A percentile compares a stretch with the other conserved stretches of the same genome.
Conservation (phyloP, 1,140 invertebrate species). For the Ptiloglossa arizonensis region DNA sequence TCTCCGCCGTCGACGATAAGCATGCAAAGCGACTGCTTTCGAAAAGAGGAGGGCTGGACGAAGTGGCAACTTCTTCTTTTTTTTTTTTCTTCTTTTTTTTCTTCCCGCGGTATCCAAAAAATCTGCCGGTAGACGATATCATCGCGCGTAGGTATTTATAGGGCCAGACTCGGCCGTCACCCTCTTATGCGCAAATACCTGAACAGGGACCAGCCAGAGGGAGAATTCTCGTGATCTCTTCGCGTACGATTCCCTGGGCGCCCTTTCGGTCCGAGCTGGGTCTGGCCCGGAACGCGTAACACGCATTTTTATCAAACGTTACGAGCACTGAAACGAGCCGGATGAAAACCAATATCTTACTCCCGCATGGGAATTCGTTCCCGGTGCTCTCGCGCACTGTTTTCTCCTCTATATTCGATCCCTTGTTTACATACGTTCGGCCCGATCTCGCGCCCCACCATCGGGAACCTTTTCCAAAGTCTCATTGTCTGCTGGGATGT, state of each 20-base stretch:
- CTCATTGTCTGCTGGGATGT: neutral
- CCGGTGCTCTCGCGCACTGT: conserved; percentile 40
- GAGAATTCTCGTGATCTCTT: conserved; percentile 81
- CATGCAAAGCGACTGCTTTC: neutral
- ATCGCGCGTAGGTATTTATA: conserved; percentile 65
- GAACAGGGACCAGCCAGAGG: conserved; percentile 68
- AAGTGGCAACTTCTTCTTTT: no score
- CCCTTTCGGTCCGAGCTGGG: conserved; percentile 76
- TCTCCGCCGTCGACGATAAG: neutral
- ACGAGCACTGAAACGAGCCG: conserved; percentile 79
- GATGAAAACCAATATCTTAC: conserved; percentile 82
- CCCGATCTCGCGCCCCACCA: conserved; percentile 37
- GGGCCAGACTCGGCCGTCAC: conserved; percentile 59
- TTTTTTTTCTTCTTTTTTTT: no score
- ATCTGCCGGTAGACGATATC: conserved; percentile 58
- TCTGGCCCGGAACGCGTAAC: conserved; percentile 78
- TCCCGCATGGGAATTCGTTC: conserved; percentile 74
- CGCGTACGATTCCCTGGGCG: conserved; percentile 78
- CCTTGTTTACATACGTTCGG: conserved; percentile 69
- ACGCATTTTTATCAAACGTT: conserved; percentile 82
- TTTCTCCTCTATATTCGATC: conserved; percentile 55
- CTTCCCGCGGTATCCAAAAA: conserved; percentile 39
- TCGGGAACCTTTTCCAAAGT: conserved; percentile 11
- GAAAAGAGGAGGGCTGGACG: no score
- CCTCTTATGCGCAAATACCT: conserved; percentile 63